Base-by-base conservation (phyloP, 2,888 invertebrate genomes). In the Oxycera nigricornis region DNA sequence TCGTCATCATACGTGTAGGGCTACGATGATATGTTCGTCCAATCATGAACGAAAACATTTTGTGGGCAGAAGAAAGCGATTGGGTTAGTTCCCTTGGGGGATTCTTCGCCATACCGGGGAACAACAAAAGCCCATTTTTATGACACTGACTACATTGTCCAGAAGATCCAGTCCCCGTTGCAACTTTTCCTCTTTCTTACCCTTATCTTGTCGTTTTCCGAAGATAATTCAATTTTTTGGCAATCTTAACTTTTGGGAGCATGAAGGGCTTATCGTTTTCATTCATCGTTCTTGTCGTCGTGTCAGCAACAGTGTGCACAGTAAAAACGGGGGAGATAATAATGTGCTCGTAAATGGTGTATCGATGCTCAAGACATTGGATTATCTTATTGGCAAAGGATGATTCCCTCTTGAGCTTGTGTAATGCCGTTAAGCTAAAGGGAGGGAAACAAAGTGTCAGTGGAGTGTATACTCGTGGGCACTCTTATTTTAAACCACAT, bases 21-120 rank as follows among this genome's bases (percentile, higher is more conserved):
- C 46, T 14, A 14, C n/a, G 3, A 17, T 3, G 3, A 46, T n/a
- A 59, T 28, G 24, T 55, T 31, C 20, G 3, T 65, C 26, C 52
- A 70, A 70, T 70, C 55, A 70, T 70, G 55, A 70, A 70, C 70
- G 70, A 52, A 70, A 70, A 70, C 70, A 70, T 70, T 70, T 52
- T 70, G 70, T 31, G 70, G 70, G 52, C 20, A 55, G 55, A 70
- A 35, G 62, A 52, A 70, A 68, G 35, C 31, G 55, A 9, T 35
- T 70, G 31, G 31, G 31, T 6, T 30, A 70, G 20, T 24, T 31
- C 55, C 70, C 70, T 14, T 20, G 30, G 70, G 70, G 70, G 55
- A 70, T 70, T 59, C 11, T n/a, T 31, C 22, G 14, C n/a, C 70
- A 35, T 65, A 65, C 41, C 39, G 39, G 52, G 22, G 31, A 30